A percentile compares a stretch with the other conserved stretches of the same genome.
Evolutionary conservation across 2,888 invertebrate genomes (phyloP).

Genomic region (Rhagonycha fulva): DNA sequence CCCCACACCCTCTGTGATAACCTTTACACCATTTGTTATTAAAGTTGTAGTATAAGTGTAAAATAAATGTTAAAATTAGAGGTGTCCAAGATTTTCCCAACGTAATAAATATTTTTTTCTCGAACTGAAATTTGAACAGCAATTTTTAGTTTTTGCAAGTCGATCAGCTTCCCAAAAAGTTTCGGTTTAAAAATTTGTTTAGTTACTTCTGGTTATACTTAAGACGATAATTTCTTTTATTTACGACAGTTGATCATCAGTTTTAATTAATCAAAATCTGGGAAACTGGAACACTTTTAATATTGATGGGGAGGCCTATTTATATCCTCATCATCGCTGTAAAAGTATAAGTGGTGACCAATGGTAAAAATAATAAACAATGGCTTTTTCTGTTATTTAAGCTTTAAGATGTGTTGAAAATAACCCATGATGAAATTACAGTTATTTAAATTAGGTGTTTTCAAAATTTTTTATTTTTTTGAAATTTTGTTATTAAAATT

Average conservation of each 20-base stretch:
- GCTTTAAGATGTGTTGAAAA: not conserved
- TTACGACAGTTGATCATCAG: too few species aligned
- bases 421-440: not conserved
- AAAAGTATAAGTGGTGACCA: not conserved
- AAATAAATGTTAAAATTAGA: not conserved
- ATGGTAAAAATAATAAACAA: not conserved
- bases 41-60: conserved; percentile 15
- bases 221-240: not conserved
- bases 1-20: conserved; percentile 47
- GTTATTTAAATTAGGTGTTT: not conserved
- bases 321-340: not conserved
- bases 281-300: not conserved
- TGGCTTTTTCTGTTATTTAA: not conserved
- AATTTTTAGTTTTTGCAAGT: not conserved
- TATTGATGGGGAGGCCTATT: not conserved
- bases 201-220: not conserved
- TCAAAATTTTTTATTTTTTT: not conserved
- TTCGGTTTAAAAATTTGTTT: not conserved
- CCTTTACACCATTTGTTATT: conserved; percentile 27
- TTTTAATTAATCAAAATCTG: not conserved
- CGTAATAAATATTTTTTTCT: not conserved
- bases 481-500: not conserved
- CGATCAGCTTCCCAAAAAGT: not conserved
- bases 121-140: too few species aligned
- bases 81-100: not conserved